Evolutionary conservation across 2,888 invertebrate genomes (phyloP).

Genomic region (Nemotelus pantherinus): DNA sequence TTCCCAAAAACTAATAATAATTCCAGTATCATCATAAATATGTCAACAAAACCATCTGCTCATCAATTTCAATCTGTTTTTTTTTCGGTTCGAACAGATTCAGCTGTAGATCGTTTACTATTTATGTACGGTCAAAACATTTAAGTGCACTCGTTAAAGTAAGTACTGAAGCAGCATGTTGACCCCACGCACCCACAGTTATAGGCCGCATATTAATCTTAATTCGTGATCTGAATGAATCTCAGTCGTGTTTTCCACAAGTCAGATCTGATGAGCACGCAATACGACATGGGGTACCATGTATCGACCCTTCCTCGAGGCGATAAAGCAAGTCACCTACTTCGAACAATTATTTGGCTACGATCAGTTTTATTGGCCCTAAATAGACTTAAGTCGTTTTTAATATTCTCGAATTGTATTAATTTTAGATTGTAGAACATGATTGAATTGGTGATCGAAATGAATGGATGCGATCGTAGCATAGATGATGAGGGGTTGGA

Average conservation of each 20-base stretch:
- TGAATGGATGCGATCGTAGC: neutral
- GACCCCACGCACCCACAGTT: neutral
- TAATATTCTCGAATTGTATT: slow-evolving; percentile 21
- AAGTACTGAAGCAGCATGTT: neutral
- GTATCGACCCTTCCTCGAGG: slow-evolving; percentile 8
- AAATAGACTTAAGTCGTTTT: slow-evolving; percentile 34
- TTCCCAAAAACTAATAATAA: too few relatives aligned
- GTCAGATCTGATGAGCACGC: slow-evolving; percentile 9
- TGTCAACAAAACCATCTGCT: slow-evolving; percentile 38
- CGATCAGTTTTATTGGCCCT: slow-evolving; percentile 18
- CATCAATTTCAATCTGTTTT: slow-evolving; percentile 31
- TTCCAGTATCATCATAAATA: slow-evolving; percentile 5
- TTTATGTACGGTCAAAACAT: neutral
- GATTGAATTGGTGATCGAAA: neutral
- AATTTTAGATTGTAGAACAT: neutral
- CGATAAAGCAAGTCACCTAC: slow-evolving; percentile 29
- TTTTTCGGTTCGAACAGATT: neutral
- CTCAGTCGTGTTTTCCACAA: slow-evolving; percentile 4
- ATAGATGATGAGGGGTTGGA: neutral
- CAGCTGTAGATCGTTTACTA: slow-evolving; percentile 20
- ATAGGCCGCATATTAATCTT: slow-evolving; percentile 21
- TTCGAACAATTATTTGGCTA: slow-evolving; percentile 24
- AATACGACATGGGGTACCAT: neutral
- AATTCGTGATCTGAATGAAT: slow-evolving; percentile 21
- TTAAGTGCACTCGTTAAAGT: neutral